Evolutionary conservation across 2,113 vertebrate genomes (phyloP).

Genomic region (Fregata magnificens): DNA sequence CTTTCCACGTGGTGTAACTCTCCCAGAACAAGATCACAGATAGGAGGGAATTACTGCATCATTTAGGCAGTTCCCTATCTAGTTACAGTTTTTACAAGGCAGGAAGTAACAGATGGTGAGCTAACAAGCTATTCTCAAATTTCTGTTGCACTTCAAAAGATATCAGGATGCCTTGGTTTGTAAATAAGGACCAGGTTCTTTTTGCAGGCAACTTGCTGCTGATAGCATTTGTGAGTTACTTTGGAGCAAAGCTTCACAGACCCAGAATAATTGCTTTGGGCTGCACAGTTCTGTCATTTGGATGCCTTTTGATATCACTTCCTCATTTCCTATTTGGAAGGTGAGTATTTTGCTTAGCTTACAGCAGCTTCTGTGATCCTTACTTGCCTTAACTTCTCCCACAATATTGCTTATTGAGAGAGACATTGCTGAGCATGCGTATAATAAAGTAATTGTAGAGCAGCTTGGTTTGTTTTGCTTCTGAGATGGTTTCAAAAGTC

Average conservation of each 20-base stretch:
- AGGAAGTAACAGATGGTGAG: background rate
- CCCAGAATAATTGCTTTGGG: conserved; percentile 89
- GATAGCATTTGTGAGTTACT: conserved; percentile 92
- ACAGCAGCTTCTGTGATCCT: background rate
- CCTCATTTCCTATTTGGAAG: conserved; percentile 92
- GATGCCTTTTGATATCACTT: conserved; percentile 87
- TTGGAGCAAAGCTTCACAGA: conserved; percentile 90
- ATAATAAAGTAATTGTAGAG: background rate
- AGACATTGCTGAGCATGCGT: background rate
- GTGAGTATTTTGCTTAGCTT: conserved; percentile 70
- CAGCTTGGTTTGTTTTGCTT: background rate
- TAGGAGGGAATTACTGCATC: background rate
- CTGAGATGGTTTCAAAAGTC: background rate
- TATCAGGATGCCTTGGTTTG: background rate
- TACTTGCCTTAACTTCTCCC: background rate
- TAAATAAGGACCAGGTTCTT: background rate
- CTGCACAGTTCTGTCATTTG: conserved; percentile 83
- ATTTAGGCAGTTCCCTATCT: background rate
- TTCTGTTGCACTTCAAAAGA: background rate
- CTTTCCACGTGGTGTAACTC: background rate
- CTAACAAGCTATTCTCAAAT: background rate
- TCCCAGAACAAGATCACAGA: background rate
- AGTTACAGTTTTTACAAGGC: background rate
- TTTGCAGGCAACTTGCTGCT: conserved; percentile 87
- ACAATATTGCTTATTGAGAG: background rate